Evolutionary conservation across 2,113 vertebrate genomes (phyloP).

Genomic region (Tretioscincus oriximinensis): DNA sequence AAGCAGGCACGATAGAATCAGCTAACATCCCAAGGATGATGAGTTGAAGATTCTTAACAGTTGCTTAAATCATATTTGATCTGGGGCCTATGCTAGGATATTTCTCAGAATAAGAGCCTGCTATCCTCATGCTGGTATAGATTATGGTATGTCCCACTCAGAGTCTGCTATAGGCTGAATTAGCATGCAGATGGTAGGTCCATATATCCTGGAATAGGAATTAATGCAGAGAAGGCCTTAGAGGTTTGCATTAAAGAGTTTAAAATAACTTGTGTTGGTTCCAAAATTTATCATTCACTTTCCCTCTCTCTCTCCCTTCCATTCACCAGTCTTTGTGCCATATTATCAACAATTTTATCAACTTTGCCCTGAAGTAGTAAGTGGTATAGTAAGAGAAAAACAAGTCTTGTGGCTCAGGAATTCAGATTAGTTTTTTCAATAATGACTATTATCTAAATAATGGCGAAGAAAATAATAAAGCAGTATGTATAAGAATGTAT

Average conservation of each 20-base stretch:
- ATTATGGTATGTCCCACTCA: no score
- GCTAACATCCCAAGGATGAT: conserved; percentile 18
- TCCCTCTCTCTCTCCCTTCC: no score
- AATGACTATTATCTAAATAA: not conserved
- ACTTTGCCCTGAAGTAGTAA: not conserved
- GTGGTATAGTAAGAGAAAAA: not conserved
- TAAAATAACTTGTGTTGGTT: not conserved
- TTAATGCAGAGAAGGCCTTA: no score
- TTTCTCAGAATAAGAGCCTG: no score
- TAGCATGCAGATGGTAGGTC: no score
- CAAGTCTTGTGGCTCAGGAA: not conserved
- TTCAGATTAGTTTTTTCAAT: not conserved
- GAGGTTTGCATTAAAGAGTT: no score
- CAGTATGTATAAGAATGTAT: not conserved
- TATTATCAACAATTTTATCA: conserved; percentile 8
- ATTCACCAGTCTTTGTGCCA: not conserved
- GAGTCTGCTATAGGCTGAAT: no score
- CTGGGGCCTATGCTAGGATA: no score
- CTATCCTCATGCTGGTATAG: no score
- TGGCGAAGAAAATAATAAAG: not conserved
- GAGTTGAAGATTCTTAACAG: not conserved
- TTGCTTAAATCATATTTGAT: not conserved
- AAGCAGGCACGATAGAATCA: conserved; percentile 30
- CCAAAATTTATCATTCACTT: no score
- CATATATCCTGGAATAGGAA: no score